Evolutionary conservation across 2,888 invertebrate genomes (phyloP).

Genomic region (Drosophila parthenogenetica): DNA sequence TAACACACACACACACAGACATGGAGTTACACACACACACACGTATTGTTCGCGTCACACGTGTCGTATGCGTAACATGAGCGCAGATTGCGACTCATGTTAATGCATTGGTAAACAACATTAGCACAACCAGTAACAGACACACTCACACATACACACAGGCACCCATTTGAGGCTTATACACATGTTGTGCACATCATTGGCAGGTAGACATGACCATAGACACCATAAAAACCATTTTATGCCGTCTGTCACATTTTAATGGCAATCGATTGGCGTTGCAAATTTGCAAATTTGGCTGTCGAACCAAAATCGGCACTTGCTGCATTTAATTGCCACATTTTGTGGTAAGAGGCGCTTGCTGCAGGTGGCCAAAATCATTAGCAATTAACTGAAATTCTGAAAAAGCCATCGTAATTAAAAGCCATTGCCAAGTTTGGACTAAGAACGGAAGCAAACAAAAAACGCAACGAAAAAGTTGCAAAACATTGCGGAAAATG

Average conservation of each 20-base stretch:
- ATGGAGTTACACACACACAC: slow-evolving; percentile 12
- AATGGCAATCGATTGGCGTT: slow-evolving; percentile 64
- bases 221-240: slow-evolving; percentile 56
- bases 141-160: slow-evolving; percentile 13
- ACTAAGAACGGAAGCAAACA: slow-evolving; percentile 43
- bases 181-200: slow-evolving; percentile 26
- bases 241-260: slow-evolving; percentile 63
- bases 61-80: slow-evolving; percentile 74
- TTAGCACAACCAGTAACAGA: slow-evolving; percentile 49
- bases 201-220: slow-evolving; percentile 55
- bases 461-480: slow-evolving; percentile 5
- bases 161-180: slow-evolving; percentile 19
- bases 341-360: slow-evolving; percentile 15
- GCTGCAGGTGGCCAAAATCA: slow-evolving; percentile 26
- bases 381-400: slow-evolving; percentile 49
- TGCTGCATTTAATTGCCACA: slow-evolving; percentile 65
- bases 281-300: slow-evolving; percentile 72
- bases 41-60: slow-evolving; percentile 39
- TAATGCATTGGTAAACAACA: slow-evolving; percentile 79
- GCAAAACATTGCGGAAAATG: slow-evolving; percentile 8
- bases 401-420: slow-evolving; percentile 38
- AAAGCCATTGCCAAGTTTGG: slow-evolving; percentile 43
- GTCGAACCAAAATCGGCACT: slow-evolving; percentile 59
- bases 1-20: slow-evolving; percentile 13
- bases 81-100: slow-evolving; percentile 50